Evolutionary conservation across 2,888 invertebrate species (phyloP).

Genomic region (Leucophora obtusa): DNA sequence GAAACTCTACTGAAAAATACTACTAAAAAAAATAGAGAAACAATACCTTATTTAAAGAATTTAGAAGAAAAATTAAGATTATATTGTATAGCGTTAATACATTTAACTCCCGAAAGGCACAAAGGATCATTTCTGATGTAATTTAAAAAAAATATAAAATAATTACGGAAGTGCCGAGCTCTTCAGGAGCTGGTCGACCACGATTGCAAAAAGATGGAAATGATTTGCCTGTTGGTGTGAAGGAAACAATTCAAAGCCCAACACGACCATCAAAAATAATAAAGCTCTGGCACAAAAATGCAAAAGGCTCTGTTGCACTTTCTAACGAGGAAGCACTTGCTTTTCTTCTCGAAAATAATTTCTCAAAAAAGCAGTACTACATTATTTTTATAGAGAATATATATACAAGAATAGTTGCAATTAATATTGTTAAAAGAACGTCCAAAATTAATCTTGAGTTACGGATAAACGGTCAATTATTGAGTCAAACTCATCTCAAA

Average conservation of each 20-base stretch:
- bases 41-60: no score
- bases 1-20: no score
- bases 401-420: background rate
- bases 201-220: background rate
- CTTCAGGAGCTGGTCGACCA: background rate
- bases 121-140: no score
- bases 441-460: background rate
- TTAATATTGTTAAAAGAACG: background rate
- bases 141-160: no score
- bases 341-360: background rate
- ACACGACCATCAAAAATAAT: background rate
- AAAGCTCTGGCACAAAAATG: background rate
- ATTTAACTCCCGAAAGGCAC: no score
- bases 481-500: background rate
- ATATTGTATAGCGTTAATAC: no score
- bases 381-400: background rate
- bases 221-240: background rate
- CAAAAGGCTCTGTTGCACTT: background rate
- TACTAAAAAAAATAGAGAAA: no score
- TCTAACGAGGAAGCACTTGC: conserved; percentile 9
- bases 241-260: conserved; percentile 1
- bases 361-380: background rate
- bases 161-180: no score
- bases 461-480: background rate
- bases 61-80: no score